phyloP scores from a whole-genome alignment of 2,113 vertebrate genomes.

The Amphiprion percula region DNA sequence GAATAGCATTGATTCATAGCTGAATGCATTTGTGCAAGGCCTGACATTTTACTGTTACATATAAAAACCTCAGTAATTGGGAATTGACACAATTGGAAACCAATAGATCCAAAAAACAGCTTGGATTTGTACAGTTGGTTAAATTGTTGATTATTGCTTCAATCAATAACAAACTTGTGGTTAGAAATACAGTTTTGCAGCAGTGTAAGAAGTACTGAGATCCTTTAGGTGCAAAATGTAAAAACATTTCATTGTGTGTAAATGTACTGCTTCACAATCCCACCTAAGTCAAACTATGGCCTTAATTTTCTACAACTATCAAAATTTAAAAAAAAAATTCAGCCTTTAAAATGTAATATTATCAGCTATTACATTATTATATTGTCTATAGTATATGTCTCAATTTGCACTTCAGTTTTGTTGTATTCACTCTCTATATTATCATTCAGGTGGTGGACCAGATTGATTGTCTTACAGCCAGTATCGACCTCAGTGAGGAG shows the following conservation, averaged over 20 bases:
- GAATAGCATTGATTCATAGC: constrained; percentile 61
- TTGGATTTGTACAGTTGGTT: constrained; percentile 2
- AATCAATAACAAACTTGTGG: constrained; percentile 6
- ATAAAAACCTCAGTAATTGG: background rate
- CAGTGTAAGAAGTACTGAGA: background rate
- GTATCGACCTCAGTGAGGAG: constrained; percentile 77
- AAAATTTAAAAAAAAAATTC: too few relatives aligned
- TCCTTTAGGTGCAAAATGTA: background rate
- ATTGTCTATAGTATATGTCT: too few relatives aligned
- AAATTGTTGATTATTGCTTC: constrained; percentile 1
- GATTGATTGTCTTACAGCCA: constrained; percentile 84
- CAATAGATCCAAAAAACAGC: background rate
- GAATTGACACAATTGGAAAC: constrained; percentile 21
- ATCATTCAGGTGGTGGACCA: constrained; percentile 84
- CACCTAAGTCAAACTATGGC: background rate
- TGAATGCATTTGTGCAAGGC: constrained; percentile 23
- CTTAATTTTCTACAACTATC: background rate
- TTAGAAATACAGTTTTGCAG: constrained; percentile 23
- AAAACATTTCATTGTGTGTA: background rate
- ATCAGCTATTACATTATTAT: too few relatives aligned
- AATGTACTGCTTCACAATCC: background rate
- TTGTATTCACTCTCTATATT: constrained; percentile 41
- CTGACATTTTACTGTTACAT: constrained; percentile 16
- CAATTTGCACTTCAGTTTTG: too few relatives aligned
- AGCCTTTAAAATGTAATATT: too few relatives aligned